A percentile compares a stretch with the other conserved stretches of the same genome.
phyloP scores from a whole-genome alignment of 1,140 invertebrate species.

The Conus betulinus region DNA sequence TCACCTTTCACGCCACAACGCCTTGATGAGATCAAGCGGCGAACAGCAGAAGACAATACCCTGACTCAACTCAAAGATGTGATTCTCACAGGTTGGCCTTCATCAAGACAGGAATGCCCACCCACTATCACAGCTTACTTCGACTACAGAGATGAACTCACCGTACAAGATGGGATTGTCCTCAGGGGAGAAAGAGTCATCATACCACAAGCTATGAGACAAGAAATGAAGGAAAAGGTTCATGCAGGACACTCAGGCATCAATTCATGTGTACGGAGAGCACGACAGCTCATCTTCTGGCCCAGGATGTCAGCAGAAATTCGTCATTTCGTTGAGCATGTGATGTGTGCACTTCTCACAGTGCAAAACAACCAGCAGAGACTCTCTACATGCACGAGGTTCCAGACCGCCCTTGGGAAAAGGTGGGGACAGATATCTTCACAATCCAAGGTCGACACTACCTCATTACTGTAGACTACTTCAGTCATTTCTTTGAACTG shows the following conservation, averaged over 20 bases:
- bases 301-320: conserved; percentile 53
- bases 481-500: no score
- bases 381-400: conserved; percentile 42
- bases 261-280: conserved; percentile 48
- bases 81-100: conserved; percentile 37
- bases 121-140: conserved; percentile 36
- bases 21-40: conserved; percentile 13
- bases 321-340: conserved; percentile 41
- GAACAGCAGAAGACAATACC: conserved; percentile 19
- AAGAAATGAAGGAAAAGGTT: conserved; percentile 40
- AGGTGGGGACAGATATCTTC: no score
- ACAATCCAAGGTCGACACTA: no score
- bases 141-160: conserved; percentile 46
- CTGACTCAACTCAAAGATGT: neutral
- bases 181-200: conserved; percentile 48
- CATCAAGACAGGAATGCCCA: conserved; percentile 1
- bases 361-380: conserved; percentile 35
- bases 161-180: conserved; percentile 54
- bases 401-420: conserved; percentile 48
- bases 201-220: conserved; percentile 37
- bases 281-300: conserved; percentile 50
- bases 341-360: conserved; percentile 39
- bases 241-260: conserved; percentile 50
- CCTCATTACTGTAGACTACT: no score
- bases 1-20: neutral